Percentiles rank a stretch among this genome's conserved stretches.
Conservation (phyloP, 2,888 invertebrate genomes). For the Cryptophagus acutangulus region DNA sequence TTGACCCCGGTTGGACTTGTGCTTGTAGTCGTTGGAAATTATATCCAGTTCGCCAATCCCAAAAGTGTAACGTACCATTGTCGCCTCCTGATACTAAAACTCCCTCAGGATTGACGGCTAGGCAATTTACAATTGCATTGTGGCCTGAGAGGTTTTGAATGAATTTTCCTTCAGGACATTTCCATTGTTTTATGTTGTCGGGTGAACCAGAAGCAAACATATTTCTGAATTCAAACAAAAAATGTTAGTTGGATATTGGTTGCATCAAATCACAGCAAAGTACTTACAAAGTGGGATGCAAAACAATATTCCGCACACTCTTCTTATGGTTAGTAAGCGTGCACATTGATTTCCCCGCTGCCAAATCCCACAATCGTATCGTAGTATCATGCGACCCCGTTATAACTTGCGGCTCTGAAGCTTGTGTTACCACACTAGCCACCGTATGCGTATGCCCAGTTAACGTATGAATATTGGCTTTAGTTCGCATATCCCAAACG, state of each 20-base stretch:
- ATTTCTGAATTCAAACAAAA: slow-evolving; percentile 50
- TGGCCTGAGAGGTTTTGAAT: slow-evolving; percentile 96
- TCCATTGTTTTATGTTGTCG: slow-evolving; percentile 99
- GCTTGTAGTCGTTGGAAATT: slow-evolving; percentile 91
- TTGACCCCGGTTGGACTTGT: slow-evolving; percentile 96
- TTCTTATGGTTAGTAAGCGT: slow-evolving; percentile 99
- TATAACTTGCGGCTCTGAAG: slow-evolving; percentile 83
- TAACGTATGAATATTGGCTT: slow-evolving; percentile 95
- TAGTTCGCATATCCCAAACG: slow-evolving; percentile 98
- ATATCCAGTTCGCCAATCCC: slow-evolving; percentile 99
- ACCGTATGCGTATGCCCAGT: slow-evolving; percentile 96
- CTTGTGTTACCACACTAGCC: slow-evolving; percentile 89
- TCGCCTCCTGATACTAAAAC: slow-evolving; percentile 97
- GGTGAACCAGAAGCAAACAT: slow-evolving; percentile 98
- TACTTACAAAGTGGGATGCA: slow-evolving; percentile 67
- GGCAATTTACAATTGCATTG: slow-evolving; percentile 94
- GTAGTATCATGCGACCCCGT: slow-evolving; percentile 96
- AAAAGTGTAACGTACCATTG: slow-evolving; percentile 94
- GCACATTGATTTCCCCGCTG: slow-evolving; percentile 88
- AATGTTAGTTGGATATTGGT: slow-evolving; percentile 11
- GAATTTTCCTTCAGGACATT: slow-evolving; percentile 95
- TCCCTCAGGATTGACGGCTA: slow-evolving; percentile 91
- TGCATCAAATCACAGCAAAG: slow-evolving; percentile 9
- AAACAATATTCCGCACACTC: slow-evolving; percentile 73
- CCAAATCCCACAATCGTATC: slow-evolving; percentile 94